These are phyloP conservation scores for Mythimna loreyi DNA, from an alignment of 2,888 invertebrate species.

Conservation along the genomic window DNA sequence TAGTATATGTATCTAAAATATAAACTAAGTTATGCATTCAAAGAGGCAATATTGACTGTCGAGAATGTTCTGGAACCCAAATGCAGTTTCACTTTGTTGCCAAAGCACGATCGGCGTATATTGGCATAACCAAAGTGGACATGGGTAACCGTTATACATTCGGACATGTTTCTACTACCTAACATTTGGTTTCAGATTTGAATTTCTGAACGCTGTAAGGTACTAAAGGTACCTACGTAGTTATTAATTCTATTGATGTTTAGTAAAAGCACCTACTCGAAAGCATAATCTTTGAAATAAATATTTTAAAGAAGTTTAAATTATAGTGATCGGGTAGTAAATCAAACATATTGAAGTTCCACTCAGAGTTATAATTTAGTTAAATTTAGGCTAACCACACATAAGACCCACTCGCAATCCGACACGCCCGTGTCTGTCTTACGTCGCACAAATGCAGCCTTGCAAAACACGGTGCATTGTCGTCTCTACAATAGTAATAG, in stretches of 20 bases:
- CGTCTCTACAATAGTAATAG: too few relatives aligned
- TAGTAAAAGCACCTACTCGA: not conserved
- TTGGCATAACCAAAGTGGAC: slow-evolving; percentile 16
- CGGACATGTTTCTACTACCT: not conserved
- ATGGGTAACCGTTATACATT: slow-evolving; percentile 5
- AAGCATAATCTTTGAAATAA: not conserved
- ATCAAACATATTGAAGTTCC: too few relatives aligned
- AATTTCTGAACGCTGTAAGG: not conserved
- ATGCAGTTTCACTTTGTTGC: slow-evolving; percentile 10
- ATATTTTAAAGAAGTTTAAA: not conserved
- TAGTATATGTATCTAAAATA: not conserved
- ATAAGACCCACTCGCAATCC: too few relatives aligned
- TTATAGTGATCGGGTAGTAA: too few relatives aligned
- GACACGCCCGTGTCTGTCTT: too few relatives aligned
- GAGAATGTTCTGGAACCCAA: not conserved
- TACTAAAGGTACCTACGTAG: not conserved
- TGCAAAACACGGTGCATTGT: too few relatives aligned
- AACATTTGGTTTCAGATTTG: not conserved
- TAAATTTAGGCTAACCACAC: too few relatives aligned
- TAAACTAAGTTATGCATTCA: not conserved
- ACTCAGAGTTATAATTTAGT: too few relatives aligned
- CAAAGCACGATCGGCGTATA: slow-evolving; percentile 35
- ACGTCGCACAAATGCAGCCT: too few relatives aligned
- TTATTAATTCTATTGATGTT: not conserved
- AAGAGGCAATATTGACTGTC: not conserved